Conservation (phyloP, 2,113 vertebrate species). For the Camarhynchus parvulus region DNA sequence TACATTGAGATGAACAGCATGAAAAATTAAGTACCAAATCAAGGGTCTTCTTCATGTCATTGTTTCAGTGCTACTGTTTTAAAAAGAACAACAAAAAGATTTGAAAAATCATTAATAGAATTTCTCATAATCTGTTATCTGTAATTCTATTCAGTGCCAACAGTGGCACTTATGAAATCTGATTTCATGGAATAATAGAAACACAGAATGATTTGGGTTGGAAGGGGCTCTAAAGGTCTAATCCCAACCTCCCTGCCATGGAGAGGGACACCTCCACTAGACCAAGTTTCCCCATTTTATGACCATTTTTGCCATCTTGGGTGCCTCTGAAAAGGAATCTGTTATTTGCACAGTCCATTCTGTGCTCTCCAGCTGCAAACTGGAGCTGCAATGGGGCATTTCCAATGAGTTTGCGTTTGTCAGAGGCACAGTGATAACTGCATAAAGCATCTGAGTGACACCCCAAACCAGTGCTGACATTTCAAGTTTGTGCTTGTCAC, state of each 20-base stretch:
- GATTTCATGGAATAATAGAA: background rate
- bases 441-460: conserved; percentile 25
- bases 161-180: background rate
- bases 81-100: background rate
- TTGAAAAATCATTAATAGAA: background rate
- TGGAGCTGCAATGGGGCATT: background rate
- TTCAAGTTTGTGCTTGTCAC: conserved; percentile 36
- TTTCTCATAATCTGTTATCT: background rate
- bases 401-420: background rate
- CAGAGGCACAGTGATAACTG: background rate
- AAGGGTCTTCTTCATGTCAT: background rate
- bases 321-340: background rate
- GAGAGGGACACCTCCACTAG: background rate
- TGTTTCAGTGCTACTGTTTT: background rate
- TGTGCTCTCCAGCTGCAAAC: background rate
- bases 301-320: background rate
- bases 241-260: background rate
- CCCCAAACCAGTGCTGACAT: conserved; percentile 35
- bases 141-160: background rate
- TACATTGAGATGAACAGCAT: background rate
- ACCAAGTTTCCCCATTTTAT: background rate
- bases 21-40: background rate
- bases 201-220: background rate
- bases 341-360: background rate
- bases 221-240: background rate